Conservation (phyloP, 2,797 vertebrate genomes). For the Myotis findleyi region DNA sequence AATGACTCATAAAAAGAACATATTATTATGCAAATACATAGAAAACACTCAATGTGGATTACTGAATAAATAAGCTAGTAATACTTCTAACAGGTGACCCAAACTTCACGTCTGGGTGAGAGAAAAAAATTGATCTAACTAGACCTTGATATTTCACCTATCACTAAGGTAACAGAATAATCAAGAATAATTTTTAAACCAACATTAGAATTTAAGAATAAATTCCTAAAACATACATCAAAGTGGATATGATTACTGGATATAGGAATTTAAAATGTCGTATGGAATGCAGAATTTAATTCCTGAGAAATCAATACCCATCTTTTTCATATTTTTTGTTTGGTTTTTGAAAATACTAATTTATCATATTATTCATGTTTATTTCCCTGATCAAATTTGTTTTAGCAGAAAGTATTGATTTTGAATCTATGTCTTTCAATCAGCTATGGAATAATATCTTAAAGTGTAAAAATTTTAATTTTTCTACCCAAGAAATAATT, state of each 20-base stretch:
- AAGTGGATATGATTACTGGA: not conserved
- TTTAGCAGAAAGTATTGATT: constrained; percentile 3
- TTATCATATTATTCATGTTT: not conserved
- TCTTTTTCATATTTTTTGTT: not conserved
- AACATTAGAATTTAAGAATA: constrained; percentile 25
- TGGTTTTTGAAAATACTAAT: constrained; percentile 31
- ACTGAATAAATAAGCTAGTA: not conserved
- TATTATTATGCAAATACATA: not conserved
- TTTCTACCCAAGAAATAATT: constrained; percentile 4
- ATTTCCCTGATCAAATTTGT: constrained; percentile 6
- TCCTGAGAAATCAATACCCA: not conserved
- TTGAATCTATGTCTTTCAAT: not conserved
- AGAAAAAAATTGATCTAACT: not conserved
- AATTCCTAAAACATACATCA: not conserved
- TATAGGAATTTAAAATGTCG: not conserved
- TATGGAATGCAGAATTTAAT: constrained; percentile 34
- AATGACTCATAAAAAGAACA: not conserved
- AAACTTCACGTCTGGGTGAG: not conserved
- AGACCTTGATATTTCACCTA: not conserved
- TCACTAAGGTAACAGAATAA: not conserved
- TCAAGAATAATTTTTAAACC: constrained; percentile 34
- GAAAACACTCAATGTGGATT: not conserved
- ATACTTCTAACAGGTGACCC: not conserved
- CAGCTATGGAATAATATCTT: not conserved
- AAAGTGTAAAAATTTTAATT: constrained; percentile 28